Conservation (phyloP, 2,113 vertebrate species). For the Nibea albiflora region DNA sequence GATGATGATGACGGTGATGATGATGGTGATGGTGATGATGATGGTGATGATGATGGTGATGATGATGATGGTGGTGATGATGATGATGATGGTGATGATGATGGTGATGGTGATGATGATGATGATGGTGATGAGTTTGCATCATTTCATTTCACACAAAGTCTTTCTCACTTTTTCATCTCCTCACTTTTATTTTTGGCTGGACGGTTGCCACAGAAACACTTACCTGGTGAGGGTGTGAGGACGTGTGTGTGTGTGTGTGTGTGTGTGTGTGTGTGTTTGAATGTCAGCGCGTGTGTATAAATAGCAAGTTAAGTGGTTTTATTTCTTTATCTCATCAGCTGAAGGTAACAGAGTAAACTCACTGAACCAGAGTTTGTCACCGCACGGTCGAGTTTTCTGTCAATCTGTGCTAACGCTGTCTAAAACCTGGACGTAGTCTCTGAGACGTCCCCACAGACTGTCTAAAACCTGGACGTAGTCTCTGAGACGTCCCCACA, state of each 20-base stretch:
- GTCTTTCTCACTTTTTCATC: neutral
- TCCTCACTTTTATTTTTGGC: constrained; percentile 18
- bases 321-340: constrained; percentile 18
- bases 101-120: too few species aligned
- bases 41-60: too few species aligned
- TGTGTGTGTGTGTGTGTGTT: constrained; percentile 6
- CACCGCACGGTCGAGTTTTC: neutral
- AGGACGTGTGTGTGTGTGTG: neutral
- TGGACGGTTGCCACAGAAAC: constrained; percentile 32
- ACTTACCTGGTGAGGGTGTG: constrained; percentile 2
- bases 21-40: too few species aligned
- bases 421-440: too few species aligned
- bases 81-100: too few species aligned
- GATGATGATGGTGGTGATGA: too few species aligned
- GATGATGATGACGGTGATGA: too few species aligned
- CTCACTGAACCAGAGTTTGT: neutral
- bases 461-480: too few species aligned
- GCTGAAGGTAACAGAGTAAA: constrained; percentile 5
- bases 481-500: too few species aligned
- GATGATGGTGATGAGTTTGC: neutral
- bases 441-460: too few species aligned
- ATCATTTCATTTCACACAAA: neutral
- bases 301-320: constrained; percentile 7
- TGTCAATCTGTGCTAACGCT: too few species aligned
- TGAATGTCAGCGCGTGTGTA: neutral